Percentiles rank a stretch among this genome's conserved stretches.
phyloP scores from a whole-genome alignment of 2,888 invertebrate genomes.

The Arge pagana region DNA sequence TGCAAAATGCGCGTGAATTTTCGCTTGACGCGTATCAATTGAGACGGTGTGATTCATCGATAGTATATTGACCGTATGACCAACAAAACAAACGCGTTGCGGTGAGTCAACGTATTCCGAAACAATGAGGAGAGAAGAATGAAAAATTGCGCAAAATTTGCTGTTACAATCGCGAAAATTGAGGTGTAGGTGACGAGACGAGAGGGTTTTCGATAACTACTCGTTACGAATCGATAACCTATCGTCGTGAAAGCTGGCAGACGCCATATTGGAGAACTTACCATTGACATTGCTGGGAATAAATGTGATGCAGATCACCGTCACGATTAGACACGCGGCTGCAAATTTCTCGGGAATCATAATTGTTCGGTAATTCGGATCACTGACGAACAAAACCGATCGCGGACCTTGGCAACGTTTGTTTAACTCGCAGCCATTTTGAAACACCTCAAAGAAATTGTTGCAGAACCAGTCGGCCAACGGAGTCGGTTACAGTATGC shows the following conservation, averaged over 20 bases:
- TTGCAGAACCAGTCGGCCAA: conserved; percentile 12
- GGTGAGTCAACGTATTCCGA: too few relatives aligned
- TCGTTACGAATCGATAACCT: too few relatives aligned
- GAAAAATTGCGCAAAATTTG: not conserved
- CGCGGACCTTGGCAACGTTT: conserved; percentile 1
- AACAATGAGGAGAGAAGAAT: conserved; percentile 25
- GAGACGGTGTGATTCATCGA: too few relatives aligned
- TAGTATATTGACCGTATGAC: too few relatives aligned
- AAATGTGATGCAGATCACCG: conserved; percentile 13
- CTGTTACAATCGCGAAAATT: not conserved
- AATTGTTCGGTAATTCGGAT: not conserved
- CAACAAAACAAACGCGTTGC: too few relatives aligned
- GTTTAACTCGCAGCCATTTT: conserved; percentile 12
- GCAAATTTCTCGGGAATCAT: conserved; percentile 4
- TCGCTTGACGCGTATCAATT: too few relatives aligned
- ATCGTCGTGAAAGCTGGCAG: too few relatives aligned
- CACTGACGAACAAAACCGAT: not conserved
- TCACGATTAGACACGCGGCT: not conserved
- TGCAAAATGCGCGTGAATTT: too few relatives aligned
- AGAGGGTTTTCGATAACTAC: too few relatives aligned
- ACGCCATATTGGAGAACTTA: conserved; percentile 23
- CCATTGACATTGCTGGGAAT: conserved; percentile 15
- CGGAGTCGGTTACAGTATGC: not conserved
- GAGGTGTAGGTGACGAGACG: too few relatives aligned
- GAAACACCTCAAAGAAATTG: conserved; percentile 7